Percentiles rank a stretch among this genome's conserved stretches.
Evolutionary conservation across 2,888 invertebrate species (phyloP).

Genomic region (Ceramica pisi): DNA sequence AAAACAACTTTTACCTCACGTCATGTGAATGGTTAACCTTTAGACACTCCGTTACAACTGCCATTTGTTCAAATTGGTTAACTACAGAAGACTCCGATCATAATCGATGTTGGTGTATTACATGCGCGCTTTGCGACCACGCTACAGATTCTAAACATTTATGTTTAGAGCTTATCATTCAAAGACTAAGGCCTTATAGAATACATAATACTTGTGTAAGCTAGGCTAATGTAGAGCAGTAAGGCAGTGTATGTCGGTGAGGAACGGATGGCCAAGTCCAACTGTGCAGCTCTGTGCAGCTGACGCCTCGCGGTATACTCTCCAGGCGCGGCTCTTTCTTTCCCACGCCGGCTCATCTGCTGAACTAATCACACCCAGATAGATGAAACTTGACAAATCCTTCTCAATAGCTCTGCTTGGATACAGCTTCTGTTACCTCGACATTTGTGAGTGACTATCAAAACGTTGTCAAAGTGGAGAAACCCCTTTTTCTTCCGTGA

Average conservation of each 20-base stretch:
- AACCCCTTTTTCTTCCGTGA: neutral
- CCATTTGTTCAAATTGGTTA: neutral
- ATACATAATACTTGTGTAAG: too few relatives aligned
- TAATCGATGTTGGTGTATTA: too few relatives aligned
- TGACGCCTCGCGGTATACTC: neutral
- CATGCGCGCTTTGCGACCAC: too few relatives aligned
- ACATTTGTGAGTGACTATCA: too few relatives aligned
- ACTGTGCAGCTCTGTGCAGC: neutral
- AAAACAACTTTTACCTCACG: slow-evolving; percentile 51
- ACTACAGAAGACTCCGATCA: neutral
- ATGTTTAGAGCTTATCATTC: too few relatives aligned
- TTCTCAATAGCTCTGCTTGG: neutral
- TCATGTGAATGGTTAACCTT: slow-evolving; percentile 26
- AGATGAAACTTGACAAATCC: neutral
- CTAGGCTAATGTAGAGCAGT: neutral
- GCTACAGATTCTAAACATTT: too few relatives aligned
- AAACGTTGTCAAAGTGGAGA: neutral
- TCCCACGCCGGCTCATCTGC: slow-evolving; percentile 24
- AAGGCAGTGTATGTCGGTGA: neutral
- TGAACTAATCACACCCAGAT: slow-evolving; percentile 11
- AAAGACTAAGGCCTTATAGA: too few relatives aligned
- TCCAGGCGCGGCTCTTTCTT: slow-evolving; percentile 19
- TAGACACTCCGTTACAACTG: neutral
- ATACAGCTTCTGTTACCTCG: neutral
- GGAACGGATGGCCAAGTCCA: neutral